phyloP scores from a whole-genome alignment of 2,888 invertebrate species.

The Drosophila bunnanda region DNA sequence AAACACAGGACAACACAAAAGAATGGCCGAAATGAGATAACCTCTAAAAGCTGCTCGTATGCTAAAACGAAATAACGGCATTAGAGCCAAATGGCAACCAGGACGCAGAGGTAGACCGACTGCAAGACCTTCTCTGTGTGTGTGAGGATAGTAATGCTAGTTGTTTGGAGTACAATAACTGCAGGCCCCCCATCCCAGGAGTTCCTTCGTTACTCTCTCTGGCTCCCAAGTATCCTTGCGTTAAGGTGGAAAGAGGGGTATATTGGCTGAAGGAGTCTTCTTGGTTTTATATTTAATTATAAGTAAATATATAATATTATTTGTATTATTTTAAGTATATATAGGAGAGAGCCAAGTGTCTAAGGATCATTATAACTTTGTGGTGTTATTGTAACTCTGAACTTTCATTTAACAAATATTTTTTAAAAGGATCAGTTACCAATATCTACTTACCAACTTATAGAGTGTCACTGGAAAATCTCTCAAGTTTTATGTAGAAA shows the following conservation, averaged over 20 bases:
- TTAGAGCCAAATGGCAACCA: conserved; percentile 50
- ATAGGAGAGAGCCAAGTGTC: background rate
- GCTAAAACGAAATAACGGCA: conserved; percentile 75
- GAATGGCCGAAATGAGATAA: conserved; percentile 65
- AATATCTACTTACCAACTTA: background rate
- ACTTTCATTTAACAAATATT: background rate
- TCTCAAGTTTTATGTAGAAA: background rate
- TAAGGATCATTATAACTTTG: background rate
- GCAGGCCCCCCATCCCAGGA: background rate
- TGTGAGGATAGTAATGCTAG: conserved; percentile 53
- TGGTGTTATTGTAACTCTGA: no score
- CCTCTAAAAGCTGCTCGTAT: conserved; percentile 74
- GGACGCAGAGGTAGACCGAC: conserved; percentile 39
- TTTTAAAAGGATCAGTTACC: background rate
- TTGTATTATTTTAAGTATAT: background rate
- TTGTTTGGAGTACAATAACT: conserved; percentile 67
- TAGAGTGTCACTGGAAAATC: background rate
- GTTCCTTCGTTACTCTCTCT: conserved; percentile 9
- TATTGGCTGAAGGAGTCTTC: no score
- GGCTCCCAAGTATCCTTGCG: background rate
- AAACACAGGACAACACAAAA: conserved; percentile 39
- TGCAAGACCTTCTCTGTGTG: conserved; percentile 34
- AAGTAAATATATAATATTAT: fast-evolving
- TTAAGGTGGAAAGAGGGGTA: no score
- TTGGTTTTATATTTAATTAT: background rate